These are phyloP conservation scores for Trematocara variabile DNA, from an alignment of 2,113 vertebrate genomes.

Conservation along the genomic window DNA sequence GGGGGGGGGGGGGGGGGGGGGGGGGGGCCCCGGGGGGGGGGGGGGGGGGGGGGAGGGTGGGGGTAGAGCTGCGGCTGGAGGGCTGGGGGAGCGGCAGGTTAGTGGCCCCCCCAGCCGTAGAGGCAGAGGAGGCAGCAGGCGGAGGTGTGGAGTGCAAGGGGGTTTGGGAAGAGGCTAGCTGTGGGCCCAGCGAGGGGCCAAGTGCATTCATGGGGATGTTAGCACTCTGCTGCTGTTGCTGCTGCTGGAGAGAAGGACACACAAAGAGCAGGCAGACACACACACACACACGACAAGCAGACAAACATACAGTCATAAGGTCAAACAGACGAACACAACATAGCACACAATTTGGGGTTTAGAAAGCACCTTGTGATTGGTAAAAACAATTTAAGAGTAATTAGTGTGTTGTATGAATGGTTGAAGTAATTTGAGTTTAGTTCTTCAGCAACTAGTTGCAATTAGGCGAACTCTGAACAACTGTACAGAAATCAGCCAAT, in stretches of 20 bases:
- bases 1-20: too few relatives aligned
- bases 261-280: constrained; percentile 25
- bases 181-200: constrained; percentile 78
- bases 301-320: constrained; percentile 27
- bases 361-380: constrained; percentile 15
- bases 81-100: constrained; percentile 81
- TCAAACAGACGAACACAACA: constrained; percentile 22
- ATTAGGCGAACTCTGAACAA: background rate
- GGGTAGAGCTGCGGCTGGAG: constrained; percentile 85
- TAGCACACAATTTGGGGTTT: constrained; percentile 32
- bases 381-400: constrained; percentile 19
- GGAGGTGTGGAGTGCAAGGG: constrained; percentile 82
- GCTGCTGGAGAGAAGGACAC: constrained; percentile 70
- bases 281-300: constrained; percentile 4
- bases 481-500: background rate
- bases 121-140: constrained; percentile 67
- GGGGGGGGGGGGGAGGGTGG: too few relatives aligned
- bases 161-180: constrained; percentile 85
- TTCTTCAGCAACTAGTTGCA: background rate
- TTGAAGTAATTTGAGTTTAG: constrained; percentile 7
- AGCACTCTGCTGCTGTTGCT: constrained; percentile 77
- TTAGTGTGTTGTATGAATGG: constrained; percentile 24
- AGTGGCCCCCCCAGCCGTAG: constrained; percentile 71
- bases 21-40: too few relatives aligned
- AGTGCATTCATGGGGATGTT: constrained; percentile 89